Evolutionary conservation across 2,113 vertebrate species (phyloP).

Genomic region (Baryphthengus martii): DNA sequence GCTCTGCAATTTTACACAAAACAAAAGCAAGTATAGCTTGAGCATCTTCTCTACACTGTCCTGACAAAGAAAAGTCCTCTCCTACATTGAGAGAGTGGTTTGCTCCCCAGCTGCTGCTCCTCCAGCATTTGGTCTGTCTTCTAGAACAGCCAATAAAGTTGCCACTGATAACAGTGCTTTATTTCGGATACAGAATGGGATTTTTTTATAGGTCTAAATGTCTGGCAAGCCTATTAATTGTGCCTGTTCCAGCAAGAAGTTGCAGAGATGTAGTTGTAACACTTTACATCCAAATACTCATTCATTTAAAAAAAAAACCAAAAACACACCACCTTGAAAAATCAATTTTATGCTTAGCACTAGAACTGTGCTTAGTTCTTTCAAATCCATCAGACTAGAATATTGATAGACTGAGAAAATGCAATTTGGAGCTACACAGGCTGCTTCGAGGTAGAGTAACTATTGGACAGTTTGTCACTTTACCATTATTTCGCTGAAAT

Average conservation of each 20-base stretch:
- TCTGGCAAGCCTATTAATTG: background rate
- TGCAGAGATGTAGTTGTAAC: background rate
- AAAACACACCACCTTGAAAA: background rate
- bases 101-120: background rate
- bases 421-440: background rate
- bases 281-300: background rate
- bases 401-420: background rate
- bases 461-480: background rate
- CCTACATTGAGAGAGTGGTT: background rate
- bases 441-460: background rate
- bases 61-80: background rate
- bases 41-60: background rate
- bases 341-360: background rate
- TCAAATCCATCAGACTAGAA: background rate
- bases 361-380: background rate
- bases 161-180: background rate
- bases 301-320: background rate
- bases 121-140: background rate
- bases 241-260: background rate
- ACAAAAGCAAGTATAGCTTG: background rate
- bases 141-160: background rate
- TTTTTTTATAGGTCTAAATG: background rate
- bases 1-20: slow-evolving; percentile 14
- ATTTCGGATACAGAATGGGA: background rate
- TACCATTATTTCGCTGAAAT: background rate